Conservation (phyloP, 1,140 invertebrate species). For the Chlorops oryzae region DNA sequence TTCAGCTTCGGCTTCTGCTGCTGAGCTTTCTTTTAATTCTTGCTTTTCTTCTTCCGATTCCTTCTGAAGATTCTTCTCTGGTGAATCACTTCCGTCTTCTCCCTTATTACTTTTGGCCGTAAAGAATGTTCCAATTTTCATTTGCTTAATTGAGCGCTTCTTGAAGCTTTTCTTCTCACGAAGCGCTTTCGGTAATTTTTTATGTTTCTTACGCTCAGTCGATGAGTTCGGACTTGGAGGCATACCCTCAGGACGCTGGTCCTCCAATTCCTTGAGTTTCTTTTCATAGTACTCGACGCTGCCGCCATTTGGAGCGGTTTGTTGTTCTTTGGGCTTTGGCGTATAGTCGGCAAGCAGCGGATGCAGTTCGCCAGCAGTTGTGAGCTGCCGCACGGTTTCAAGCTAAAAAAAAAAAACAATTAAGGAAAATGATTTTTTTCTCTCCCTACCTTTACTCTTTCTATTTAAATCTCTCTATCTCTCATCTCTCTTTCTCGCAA, state of each 20-base stretch:
- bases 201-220: not conserved
- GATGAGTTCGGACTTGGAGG: slow-evolving; percentile 21
- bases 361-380: slow-evolving; percentile 24
- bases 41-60: not conserved
- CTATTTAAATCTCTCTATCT: no score
- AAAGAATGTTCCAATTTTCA: slow-evolving; percentile 47
- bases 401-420: no score
- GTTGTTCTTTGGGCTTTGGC: slow-evolving; percentile 30
- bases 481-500: no score
- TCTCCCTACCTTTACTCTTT: no score
- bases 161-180: slow-evolving; percentile 40
- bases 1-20: slow-evolving; percentile 5
- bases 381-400: no score
- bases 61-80: not conserved
- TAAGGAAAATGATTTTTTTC: no score
- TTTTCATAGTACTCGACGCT: slow-evolving; percentile 46
- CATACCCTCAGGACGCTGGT: slow-evolving; percentile 29
- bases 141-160: slow-evolving; percentile 46
- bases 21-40: not conserved
- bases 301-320: slow-evolving; percentile 32
- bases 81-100: slow-evolving; percentile 5
- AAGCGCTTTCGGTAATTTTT: slow-evolving; percentile 33
- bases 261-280: slow-evolving; percentile 45
- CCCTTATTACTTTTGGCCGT: slow-evolving; percentile 20
- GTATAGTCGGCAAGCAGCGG: slow-evolving; percentile 31